A percentile compares a stretch with the other conserved stretches of the same genome.
Conservation (phyloP, 37 sponge, comb jelly and placozoan genomes). For the Petrosia ficiformis region DNA sequence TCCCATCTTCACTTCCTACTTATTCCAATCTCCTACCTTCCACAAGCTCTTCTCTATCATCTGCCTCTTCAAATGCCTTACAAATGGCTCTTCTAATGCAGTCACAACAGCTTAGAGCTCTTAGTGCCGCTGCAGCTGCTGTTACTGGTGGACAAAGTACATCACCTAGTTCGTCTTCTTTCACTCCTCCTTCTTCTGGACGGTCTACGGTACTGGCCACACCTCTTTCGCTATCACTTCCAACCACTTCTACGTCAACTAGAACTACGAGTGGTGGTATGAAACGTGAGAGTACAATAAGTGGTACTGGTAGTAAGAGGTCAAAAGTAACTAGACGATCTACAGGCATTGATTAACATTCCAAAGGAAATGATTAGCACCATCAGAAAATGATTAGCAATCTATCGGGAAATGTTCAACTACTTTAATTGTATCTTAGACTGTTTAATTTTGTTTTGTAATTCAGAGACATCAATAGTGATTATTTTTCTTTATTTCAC, state of each 20-base stretch:
- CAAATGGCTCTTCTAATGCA: not conserved
- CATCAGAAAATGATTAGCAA: too few relatives aligned
- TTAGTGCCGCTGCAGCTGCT: not conserved
- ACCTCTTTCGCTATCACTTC: not conserved
- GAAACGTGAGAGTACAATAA: not conserved
- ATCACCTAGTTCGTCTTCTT: too few relatives aligned
- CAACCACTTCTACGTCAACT: not conserved
- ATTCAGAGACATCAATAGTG: not conserved
- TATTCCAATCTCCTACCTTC: not conserved
- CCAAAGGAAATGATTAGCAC: too few relatives aligned
- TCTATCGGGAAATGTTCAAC: too few relatives aligned
- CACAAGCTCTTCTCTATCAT: not conserved
- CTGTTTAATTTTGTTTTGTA: too few relatives aligned
- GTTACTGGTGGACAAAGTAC: not conserved
- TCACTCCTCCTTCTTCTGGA: too few relatives aligned
- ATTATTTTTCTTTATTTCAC: not conserved
- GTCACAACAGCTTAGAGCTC: not conserved
- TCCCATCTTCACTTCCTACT: not conserved
- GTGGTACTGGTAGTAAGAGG: not conserved
- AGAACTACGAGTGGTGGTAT: not conserved
- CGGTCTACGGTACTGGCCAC: slow-evolving; percentile 1
- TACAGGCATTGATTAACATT: too few relatives aligned
- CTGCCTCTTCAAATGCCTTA: not conserved
- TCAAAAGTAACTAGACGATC: too few relatives aligned
- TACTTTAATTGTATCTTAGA: too few relatives aligned